Evolutionary conservation across 2,797 vertebrate species (phyloP), one percentile per base, ranked within the genome.

Genomic region (Hirundo rustica): DNA sequence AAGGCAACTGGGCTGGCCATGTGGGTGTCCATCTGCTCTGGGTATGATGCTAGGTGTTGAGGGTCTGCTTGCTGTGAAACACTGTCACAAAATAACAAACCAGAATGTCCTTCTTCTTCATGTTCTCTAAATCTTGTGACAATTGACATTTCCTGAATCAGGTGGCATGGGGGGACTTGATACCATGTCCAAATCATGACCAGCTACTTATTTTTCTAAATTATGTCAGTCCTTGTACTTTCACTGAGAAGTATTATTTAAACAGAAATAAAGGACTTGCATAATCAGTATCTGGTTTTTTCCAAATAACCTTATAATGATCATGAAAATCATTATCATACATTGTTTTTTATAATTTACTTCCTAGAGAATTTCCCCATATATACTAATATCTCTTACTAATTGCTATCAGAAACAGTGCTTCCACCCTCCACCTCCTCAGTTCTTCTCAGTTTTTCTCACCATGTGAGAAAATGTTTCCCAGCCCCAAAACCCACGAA

Each of bases 11-110:
- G 76, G 45, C 42, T 68, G 57, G 22, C 11, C 54, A 1, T 16
- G 27, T 34, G 67, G 8, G 10, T 42, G n/a, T 23, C 64, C 1
- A 3, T 34, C 57, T 89, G 64, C 71, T 80, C 40, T 74, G 38
- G 30, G 10, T 8, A 40, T 32, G 45, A 54, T 0, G 0, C 40
- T 51, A 78, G 68, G 47, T 55, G 47, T 23, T 0, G 0, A 78
- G 27, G 38, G 19, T 27, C 29, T 73, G 45, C 42, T 71, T 73
- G 45, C 42, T 71, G 36, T 80, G 86, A 87, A 87, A 83, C 26
- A 38, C 14, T 22, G 13, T 50, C 45, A 47, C 34, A 88, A 47
- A 71, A 79, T 65, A 51, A 40, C 25, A 54, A 44, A 22, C 25
- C 22, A 13, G 19, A 77, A 77, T 61, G 40, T 57, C 50, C 17